Conservation (phyloP, 2,113 vertebrate genomes). For the Deroptyus accipitrinus region DNA sequence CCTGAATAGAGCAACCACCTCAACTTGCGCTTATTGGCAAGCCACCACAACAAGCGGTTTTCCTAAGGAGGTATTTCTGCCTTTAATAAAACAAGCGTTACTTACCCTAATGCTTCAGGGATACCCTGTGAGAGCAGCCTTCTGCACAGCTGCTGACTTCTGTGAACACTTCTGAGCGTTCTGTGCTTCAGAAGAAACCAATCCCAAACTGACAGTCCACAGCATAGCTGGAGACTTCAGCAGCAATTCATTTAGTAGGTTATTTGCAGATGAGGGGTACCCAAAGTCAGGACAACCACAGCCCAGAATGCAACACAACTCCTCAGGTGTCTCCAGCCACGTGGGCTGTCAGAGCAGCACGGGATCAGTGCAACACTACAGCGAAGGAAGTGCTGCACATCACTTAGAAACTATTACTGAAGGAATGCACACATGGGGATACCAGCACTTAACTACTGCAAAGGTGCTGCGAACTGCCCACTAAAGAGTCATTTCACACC, state of each 20-base stretch:
- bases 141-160: background rate
- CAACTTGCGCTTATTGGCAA: background rate
- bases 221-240: background rate
- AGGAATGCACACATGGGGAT: background rate
- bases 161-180: background rate
- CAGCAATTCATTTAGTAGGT: background rate
- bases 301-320: background rate
- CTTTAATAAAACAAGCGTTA: background rate
- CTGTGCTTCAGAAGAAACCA: background rate
- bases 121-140: background rate
- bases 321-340: rapidly evolving
- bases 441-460: background rate
- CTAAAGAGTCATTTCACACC: background rate
- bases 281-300: background rate
- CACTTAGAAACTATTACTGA: background rate
- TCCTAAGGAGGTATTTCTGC: background rate
- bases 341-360: rapidly evolving
- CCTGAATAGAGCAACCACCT: background rate
- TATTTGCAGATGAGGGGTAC: background rate
- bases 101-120: background rate
- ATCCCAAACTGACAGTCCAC: background rate
- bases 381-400: background rate
- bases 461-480: background rate
- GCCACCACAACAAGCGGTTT: background rate
- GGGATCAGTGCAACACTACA: background rate